Evolutionary conservation across 2,888 invertebrate genomes (phyloP).

Genomic region (Plagodis dolabraria): DNA sequence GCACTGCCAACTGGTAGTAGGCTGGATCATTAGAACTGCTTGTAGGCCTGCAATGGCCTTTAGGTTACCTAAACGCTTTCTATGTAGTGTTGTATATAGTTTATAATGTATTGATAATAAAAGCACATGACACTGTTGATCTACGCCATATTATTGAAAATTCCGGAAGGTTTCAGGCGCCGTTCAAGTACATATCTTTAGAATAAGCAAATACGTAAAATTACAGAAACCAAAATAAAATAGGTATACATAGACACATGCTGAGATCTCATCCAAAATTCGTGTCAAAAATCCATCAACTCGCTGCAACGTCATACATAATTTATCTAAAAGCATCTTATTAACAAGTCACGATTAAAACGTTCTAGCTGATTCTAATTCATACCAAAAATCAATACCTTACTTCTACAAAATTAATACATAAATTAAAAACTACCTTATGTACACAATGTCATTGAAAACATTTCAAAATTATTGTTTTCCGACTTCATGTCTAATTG

Average conservation of each 20-base stretch:
- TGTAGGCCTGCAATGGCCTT: no score
- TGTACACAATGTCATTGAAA: conserved; percentile 54
- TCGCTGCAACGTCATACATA: conserved; percentile 17
- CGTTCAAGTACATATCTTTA: no score
- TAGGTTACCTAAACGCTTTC: no score
- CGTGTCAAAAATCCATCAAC: conserved; percentile 12
- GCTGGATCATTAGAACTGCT: no score
- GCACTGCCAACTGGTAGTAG: no score
- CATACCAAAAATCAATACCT: conserved; percentile 36
- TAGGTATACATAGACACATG: conserved; percentile 3
- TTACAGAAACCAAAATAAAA: no score
- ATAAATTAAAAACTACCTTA: conserved; percentile 68
- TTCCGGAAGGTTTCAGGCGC: no score
- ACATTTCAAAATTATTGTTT: conserved; percentile 46
- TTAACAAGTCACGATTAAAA: conserved; percentile 52
- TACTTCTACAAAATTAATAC: conserved; percentile 54
- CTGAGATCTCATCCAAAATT: conserved; percentile 16
- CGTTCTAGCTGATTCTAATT: conserved; percentile 68
- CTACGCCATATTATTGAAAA: no score
- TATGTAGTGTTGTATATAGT: no score
- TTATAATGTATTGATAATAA: no score
- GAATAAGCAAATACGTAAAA: no score
- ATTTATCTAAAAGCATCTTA: conserved; percentile 33
- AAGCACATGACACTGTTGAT: no score
- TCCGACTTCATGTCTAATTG: conserved; percentile 53